phyloP scores from a whole-genome alignment of 2,113 vertebrate genomes.

The Chloebia gouldiae region DNA sequence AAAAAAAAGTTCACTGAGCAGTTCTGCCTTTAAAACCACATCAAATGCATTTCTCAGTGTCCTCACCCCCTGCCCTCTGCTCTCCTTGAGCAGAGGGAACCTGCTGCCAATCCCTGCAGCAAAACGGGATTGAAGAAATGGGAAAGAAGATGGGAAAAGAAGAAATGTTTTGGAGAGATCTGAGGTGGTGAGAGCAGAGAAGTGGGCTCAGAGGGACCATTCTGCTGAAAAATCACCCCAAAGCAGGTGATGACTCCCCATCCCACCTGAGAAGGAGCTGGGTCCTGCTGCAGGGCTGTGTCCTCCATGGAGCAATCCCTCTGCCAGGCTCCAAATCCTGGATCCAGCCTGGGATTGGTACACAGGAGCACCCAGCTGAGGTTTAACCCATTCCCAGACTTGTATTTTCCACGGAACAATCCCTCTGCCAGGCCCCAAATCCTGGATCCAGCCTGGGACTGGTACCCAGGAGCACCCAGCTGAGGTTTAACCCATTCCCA shows the following conservation, averaged over 20 bases:
- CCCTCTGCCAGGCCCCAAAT: rapidly evolving
- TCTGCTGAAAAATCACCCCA: background rate
- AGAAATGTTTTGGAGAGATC: background rate
- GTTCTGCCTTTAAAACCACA: background rate
- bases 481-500: background rate
- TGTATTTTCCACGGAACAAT: rapidly evolving
- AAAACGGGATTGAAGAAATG: background rate
- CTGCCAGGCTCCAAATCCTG: background rate
- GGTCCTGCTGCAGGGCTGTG: background rate
- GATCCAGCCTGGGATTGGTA: background rate
- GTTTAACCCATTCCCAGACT: background rate
- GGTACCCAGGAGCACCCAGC: background rate
- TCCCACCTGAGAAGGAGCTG: background rate
- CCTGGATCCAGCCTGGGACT: background rate
- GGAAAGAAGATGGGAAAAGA: background rate
- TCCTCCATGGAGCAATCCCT: background rate
- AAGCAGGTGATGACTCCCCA: background rate
- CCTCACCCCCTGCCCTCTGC: background rate
- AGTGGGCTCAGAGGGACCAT: background rate
- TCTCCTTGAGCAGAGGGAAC: background rate
- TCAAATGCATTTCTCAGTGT: background rate
- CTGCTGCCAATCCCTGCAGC: background rate
- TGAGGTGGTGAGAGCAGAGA: background rate
- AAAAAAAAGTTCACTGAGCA: background rate
- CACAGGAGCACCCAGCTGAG: background rate